Evolutionary conservation across 37 sponge, comb jelly and placozoan genomes (phyloP), one percentile per base, ranked within the genome.

Genomic region (Halisarca cf. caerulea): DNA sequence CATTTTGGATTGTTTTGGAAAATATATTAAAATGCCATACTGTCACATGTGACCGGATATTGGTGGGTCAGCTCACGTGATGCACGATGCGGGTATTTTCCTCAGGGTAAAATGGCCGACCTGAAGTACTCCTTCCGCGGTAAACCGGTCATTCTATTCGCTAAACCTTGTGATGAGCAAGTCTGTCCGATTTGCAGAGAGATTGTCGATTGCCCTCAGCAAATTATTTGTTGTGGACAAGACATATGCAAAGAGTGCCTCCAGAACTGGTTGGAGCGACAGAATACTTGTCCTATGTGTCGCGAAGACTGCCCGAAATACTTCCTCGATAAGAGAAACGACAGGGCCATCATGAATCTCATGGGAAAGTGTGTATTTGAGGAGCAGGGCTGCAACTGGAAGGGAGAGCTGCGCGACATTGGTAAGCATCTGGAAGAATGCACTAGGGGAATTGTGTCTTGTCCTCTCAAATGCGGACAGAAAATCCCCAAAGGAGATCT

Each of bases 311-410:
- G 18, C 20, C 77, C 77, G 9, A 23, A 39, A 74, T 74, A 74
- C 77, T 74, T 9, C 36, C 77, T 44, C 36, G 77, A 74, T 25
- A 41, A 9, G 21, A 74, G 77, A 7, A 74, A 74, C 77, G 77
- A 74, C 18, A 37, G 77, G 24, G 42, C 77, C 44, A 40, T 74
- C 11, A 74, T 41, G 45, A 74, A 74, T 41, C 25, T 74, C 2
- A 74, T 15, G 18, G 77, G 45, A 39, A 74, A 44, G 1, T 74
- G 77, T 43, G 38, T 44, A 17, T 74, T 74, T 74, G 45, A 14
- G 42, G 77, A 37, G 2, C 45, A 74, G 45, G 77, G 77, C 42
- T 74, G 77, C 44, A 74, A 74, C 42, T 74, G 77, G 77, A 32
- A 74, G 45, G 77, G 77, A 7, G 77, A 74, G 25, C 36, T 74